Conservation (phyloP, 2,797 vertebrate genomes). For the Setipinna tenuifilis region DNA sequence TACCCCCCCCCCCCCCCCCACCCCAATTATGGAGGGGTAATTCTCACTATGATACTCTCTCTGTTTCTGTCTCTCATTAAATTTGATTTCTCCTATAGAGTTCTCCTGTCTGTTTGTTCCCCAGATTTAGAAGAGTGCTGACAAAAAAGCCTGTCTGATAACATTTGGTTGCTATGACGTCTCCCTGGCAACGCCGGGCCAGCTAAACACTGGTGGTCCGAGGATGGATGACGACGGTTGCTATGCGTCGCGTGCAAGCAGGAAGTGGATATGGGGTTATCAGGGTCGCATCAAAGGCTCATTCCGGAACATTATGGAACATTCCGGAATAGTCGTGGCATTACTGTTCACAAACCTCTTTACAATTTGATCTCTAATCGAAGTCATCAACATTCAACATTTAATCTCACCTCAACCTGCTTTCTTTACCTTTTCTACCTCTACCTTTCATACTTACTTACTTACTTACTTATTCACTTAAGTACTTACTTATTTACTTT, state of each 20-base stretch:
- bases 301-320: neutral
- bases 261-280: conserved; percentile 1
- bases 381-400: too few species aligned
- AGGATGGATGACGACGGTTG: conserved; percentile 31
- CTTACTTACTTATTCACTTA: too few species aligned
- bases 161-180: conserved; percentile 64
- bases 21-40: too few species aligned
- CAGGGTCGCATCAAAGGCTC: conserved; percentile 4
- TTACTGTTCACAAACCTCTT: too few species aligned
- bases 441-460: too few species aligned
- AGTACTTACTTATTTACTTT: too few species aligned
- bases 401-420: too few species aligned
- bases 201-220: conserved; percentile 45
- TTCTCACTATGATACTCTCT: too few species aligned
- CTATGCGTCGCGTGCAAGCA: conserved; percentile 39
- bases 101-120: neutral
- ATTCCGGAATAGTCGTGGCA: neutral
- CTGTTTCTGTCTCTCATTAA: too few species aligned
- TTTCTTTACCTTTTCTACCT: too few species aligned
- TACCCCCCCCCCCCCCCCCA: too few species aligned
- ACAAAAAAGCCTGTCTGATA: conserved; percentile 49
- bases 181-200: conserved; percentile 29
- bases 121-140: neutral
- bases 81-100: neutral
- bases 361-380: too few species aligned